Percentiles rank a stretch among this genome's conserved stretches.
Evolutionary conservation across 1,140 invertebrate species (phyloP).

Genomic region (Mizuhopecten yessoensis): DNA sequence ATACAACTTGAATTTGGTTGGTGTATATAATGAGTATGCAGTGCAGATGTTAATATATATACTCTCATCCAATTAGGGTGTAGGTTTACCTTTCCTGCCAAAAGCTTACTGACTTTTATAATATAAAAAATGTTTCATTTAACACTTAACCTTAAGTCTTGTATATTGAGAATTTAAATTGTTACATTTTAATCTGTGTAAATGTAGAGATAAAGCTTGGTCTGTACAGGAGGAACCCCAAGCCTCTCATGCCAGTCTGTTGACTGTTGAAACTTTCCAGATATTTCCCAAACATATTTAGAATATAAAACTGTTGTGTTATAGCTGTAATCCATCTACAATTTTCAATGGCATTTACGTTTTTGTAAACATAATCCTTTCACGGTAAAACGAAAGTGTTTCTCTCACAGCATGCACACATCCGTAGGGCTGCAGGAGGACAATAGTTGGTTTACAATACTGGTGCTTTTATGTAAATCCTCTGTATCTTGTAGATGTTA

Average conservation of each 20-base stretch:
- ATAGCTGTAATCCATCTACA: background rate
- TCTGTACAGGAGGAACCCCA: no score
- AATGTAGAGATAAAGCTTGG: no score
- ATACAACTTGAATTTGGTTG: no score
- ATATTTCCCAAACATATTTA: slow-evolving; percentile 10
- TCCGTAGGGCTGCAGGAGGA: background rate
- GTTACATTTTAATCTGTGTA: no score
- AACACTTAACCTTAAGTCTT: no score
- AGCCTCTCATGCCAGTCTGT: background rate
- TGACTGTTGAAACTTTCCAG: background rate
- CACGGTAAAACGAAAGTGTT: background rate
- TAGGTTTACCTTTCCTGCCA: background rate
- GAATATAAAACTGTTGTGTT: background rate
- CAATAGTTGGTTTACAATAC: background rate
- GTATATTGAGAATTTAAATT: no score
- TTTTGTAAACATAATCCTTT: background rate
- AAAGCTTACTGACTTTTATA: no score
- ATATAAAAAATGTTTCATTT: no score
- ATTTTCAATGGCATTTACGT: background rate
- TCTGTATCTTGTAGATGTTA: background rate
- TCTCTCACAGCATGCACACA: slow-evolving; percentile 9
- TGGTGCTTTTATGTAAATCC: background rate
- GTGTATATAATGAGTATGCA: no score
- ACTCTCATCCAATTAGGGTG: background rate
- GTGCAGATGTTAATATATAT: no score